A percentile compares a stretch with the other conserved stretches of the same genome.
Evolutionary conservation across 2,888 invertebrate species (phyloP).

Genomic region (Chloromyia formosa): DNA sequence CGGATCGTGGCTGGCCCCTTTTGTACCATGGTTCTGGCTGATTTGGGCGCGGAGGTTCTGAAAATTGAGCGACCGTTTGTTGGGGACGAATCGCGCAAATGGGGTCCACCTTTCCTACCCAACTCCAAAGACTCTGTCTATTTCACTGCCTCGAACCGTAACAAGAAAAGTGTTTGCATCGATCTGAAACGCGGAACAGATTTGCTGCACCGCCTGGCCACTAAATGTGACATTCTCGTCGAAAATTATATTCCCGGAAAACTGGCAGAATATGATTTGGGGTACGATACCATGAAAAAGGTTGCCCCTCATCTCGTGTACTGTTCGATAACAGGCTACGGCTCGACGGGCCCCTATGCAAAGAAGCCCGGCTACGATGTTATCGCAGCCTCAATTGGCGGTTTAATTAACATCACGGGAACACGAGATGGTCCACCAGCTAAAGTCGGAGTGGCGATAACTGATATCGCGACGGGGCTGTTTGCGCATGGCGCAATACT

Average conservation of each 20-base stretch:
- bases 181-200: conserved; percentile 80
- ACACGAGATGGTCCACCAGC: conserved; percentile 83
- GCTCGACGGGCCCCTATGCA: conserved; percentile 84
- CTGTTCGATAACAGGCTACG: conserved; percentile 94
- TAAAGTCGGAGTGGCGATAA: conserved; percentile 92
- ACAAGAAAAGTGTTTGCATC: conserved; percentile 91
- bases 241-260: conserved; percentile 97
- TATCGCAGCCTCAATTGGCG: conserved; percentile 92
- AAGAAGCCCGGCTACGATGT: conserved; percentile 95
- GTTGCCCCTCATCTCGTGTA: conserved; percentile 85
- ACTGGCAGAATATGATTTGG: conserved; percentile 76
- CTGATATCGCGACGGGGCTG: conserved; percentile 93
- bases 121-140: conserved; percentile 78
- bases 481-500: conserved; percentile 95
- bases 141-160: conserved; percentile 88
- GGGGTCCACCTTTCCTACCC: conserved; percentile 90
- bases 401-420: conserved; percentile 90
- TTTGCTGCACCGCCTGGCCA: conserved; percentile 76
- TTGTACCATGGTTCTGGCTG: conserved; percentile 92
- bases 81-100: conserved; percentile 89
- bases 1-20: conserved; percentile 93
- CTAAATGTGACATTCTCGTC: conserved; percentile 84
- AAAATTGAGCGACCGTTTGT: conserved; percentile 87
- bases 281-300: conserved; percentile 76
- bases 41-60: conserved; percentile 91